A percentile compares a stretch with the other conserved stretches of the same genome.
Conservation (phyloP, 2,888 invertebrate genomes). For the Dichetophora obliterata region DNA sequence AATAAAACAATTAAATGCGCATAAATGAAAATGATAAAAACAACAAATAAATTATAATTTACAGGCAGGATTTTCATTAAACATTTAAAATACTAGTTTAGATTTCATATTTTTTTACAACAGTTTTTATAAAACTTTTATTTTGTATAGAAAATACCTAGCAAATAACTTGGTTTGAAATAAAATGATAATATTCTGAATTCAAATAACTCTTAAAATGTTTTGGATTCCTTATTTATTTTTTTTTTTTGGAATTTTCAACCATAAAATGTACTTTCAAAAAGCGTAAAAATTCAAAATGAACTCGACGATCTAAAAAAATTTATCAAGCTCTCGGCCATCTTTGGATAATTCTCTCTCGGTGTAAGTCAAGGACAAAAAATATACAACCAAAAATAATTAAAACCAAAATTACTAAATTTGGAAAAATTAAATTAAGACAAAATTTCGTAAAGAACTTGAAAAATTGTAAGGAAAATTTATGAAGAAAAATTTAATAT, state of each 20-base stretch:
- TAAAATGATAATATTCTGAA: slow-evolving; percentile 22
- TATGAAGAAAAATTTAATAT: slow-evolving; percentile 66
- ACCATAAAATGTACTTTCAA: slow-evolving; percentile 51
- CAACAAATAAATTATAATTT: slow-evolving; percentile 61
- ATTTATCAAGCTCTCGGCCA: slow-evolving; percentile 65
- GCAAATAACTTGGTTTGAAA: slow-evolving; percentile 11
- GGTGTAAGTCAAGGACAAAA: slow-evolving; percentile 68
- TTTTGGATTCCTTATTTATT: slow-evolving; percentile 8
- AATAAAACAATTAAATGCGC: slow-evolving; percentile 43
- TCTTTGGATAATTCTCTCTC: slow-evolving; percentile 69
- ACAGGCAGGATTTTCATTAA: slow-evolving; percentile 65
- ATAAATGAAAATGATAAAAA: slow-evolving; percentile 41
- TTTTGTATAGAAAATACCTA: slow-evolving; percentile 28
- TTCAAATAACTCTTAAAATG: slow-evolving; percentile 49
- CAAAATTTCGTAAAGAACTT: slow-evolving; percentile 63
- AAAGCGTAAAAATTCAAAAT: slow-evolving; percentile 48
- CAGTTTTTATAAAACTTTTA: slow-evolving; percentile 41
- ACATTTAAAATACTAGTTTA: not conserved
- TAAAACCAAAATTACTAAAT: slow-evolving; percentile 62
- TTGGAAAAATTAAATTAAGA: slow-evolving; percentile 58
- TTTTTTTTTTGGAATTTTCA: slow-evolving; percentile 36
- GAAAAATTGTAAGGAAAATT: slow-evolving; percentile 51
- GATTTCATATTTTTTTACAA: too few relatives aligned
- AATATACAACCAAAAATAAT: slow-evolving; percentile 54
- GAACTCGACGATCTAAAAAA: slow-evolving; percentile 42